Percentiles rank a stretch among this genome's conserved stretches.
Conservation (phyloP, 2,113 vertebrate genomes). For the Leuciscus idus region DNA sequence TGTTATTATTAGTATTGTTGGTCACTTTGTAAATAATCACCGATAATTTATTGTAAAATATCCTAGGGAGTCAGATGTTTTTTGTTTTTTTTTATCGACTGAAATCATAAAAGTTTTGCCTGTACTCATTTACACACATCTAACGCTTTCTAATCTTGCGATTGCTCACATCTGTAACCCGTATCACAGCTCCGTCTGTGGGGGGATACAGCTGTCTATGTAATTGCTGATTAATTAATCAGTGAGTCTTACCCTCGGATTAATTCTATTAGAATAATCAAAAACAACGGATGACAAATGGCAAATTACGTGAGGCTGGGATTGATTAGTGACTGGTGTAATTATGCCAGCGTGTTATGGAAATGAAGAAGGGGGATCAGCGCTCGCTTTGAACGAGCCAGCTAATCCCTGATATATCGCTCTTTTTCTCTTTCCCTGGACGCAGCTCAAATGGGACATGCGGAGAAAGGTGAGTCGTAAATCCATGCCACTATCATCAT, state of each 20-base stretch:
- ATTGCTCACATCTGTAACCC: conserved; percentile 45
- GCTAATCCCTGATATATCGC: conserved; percentile 51
- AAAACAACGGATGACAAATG: conserved; percentile 57
- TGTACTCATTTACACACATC: not conserved
- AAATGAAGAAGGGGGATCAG: conserved; percentile 51
- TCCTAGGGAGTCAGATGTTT: too few species aligned
- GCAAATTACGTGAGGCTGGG: conserved; percentile 53
- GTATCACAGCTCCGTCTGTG: conserved; percentile 47
- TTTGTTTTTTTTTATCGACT: not conserved
- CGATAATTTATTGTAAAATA: not conserved
- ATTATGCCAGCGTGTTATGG: conserved; percentile 56
- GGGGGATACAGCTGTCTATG: conserved; percentile 57
- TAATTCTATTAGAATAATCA: conserved; percentile 64
- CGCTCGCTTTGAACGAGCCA: conserved; percentile 27
- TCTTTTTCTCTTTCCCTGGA: conserved; percentile 46
- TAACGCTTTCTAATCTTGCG: not conserved
- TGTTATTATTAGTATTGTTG: not conserved
- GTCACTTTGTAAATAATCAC: not conserved
- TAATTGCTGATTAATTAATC: conserved; percentile 63
- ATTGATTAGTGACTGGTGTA: conserved; percentile 58
- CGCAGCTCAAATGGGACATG: conserved; percentile 54
- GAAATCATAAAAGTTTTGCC: not conserved
- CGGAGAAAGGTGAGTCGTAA: conserved; percentile 56
- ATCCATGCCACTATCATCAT: conserved; percentile 16
- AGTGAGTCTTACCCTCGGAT: conserved; percentile 53